Evolutionary conservation across 2,797 vertebrate species (phyloP).

Genomic region (Mus spretus): DNA sequence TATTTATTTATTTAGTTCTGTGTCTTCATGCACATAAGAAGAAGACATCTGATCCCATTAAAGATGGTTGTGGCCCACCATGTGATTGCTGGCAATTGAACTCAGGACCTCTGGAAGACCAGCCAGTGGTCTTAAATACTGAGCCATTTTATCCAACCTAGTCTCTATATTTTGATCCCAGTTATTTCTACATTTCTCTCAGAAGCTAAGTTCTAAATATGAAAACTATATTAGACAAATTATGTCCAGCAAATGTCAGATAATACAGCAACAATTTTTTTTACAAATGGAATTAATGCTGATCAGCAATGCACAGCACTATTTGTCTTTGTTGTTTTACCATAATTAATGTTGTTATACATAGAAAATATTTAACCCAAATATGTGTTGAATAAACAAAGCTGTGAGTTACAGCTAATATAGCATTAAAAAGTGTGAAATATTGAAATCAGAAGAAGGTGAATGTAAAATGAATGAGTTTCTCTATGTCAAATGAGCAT

Average conservation of each 20-base stretch:
- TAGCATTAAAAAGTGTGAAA: neutral
- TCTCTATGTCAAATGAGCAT: neutral
- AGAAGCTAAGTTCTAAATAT: neutral
- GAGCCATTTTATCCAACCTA: no score
- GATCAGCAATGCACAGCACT: neutral
- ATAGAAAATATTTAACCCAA: neutral
- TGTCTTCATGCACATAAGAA: no score
- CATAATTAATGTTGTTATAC: slow-evolving; percentile 7
- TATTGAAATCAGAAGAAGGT: neutral
- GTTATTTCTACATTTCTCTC: neutral
- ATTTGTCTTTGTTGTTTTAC: neutral
- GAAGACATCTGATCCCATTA: no score
- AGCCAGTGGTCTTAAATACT: no score
- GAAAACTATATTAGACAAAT: neutral
- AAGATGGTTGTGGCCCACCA: no score
- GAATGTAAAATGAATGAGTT: neutral
- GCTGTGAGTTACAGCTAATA: neutral
- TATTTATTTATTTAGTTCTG: no score
- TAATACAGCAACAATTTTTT: neutral
- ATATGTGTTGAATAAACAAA: neutral
- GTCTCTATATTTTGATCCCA: neutral
- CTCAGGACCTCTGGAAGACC: no score
- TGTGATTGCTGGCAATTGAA: no score
- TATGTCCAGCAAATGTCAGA: neutral
- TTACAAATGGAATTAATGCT: neutral